A percentile compares a stretch with the other conserved stretches of the same genome.
Conservation (phyloP, 2,113 vertebrate genomes). For the Cephalopterus ornatus region DNA sequence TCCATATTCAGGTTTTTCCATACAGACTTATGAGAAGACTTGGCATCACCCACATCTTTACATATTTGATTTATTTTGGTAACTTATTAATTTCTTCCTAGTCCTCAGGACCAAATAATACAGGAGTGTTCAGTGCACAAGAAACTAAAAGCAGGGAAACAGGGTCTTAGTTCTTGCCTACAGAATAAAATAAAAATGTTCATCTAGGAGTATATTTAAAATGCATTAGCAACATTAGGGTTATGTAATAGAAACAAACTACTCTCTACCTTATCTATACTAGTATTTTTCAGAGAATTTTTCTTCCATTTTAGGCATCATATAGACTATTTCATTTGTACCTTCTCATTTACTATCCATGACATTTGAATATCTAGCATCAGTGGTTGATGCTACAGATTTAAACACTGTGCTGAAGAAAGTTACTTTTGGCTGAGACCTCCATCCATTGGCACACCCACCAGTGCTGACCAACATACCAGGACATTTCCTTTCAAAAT, state of each 20-base stretch:
- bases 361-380: background rate
- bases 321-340: background rate
- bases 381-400: background rate
- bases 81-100: background rate
- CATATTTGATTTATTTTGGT: background rate
- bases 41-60: background rate
- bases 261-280: too few species aligned
- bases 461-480: background rate
- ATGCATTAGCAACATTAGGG: background rate
- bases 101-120: background rate
- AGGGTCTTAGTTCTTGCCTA: background rate
- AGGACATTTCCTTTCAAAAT: background rate
- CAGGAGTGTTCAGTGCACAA: background rate
- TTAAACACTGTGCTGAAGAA: background rate
- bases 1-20: background rate
- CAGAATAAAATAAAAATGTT: background rate
- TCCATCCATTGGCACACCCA: rapidly evolving
- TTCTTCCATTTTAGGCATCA: too few species aligned
- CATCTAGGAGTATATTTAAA: background rate
- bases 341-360: background rate
- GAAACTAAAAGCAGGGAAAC: background rate
- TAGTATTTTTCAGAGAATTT: too few species aligned
- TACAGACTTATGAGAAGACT: background rate
- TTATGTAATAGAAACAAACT: background rate
- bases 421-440: background rate